phyloP scores from a whole-genome alignment of 2,888 invertebrate species.

The Sinopyrophorus schimmeli region DNA sequence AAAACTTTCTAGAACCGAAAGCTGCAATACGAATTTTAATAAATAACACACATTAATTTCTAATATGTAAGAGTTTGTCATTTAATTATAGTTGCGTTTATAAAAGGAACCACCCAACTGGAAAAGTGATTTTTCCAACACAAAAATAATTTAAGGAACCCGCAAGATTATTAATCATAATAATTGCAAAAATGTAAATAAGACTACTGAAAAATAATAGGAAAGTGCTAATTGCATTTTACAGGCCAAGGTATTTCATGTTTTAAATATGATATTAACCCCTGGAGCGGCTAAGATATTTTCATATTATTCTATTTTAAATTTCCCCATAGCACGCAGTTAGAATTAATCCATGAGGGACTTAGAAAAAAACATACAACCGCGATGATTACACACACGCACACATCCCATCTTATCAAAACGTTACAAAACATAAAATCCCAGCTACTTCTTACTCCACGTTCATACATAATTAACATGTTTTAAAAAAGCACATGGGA shows the following conservation, averaged over 20 bases:
- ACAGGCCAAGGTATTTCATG: neutral
- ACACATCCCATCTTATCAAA: constrained; percentile 12
- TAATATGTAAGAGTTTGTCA: no score
- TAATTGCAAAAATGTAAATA: constrained; percentile 4
- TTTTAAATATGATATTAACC: constrained; percentile 10
- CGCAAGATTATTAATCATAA: no score
- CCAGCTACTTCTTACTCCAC: constrained; percentile 4
- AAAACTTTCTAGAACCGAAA: no score
- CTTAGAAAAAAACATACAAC: constrained; percentile 8
- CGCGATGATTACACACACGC: constrained; percentile 14
- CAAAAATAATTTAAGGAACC: no score
- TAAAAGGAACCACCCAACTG: no score
- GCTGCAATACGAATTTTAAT: no score
- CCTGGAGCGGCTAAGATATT: constrained; percentile 9
- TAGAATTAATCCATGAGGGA: constrained; percentile 4
- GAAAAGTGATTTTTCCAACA: no score
- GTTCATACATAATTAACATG: constrained; percentile 11
- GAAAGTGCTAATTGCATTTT: neutral
- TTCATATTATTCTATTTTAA: constrained; percentile 11
- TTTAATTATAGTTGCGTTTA: no score
- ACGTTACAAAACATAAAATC: constrained; percentile 12
- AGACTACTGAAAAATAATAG: neutral
- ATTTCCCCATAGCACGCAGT: constrained; percentile 7
- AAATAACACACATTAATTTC: no score
- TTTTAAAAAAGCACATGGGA: constrained; percentile 10